Evolutionary conservation across 2,113 vertebrate species (phyloP).

Genomic region (Phalacrocorax aristotelis): DNA sequence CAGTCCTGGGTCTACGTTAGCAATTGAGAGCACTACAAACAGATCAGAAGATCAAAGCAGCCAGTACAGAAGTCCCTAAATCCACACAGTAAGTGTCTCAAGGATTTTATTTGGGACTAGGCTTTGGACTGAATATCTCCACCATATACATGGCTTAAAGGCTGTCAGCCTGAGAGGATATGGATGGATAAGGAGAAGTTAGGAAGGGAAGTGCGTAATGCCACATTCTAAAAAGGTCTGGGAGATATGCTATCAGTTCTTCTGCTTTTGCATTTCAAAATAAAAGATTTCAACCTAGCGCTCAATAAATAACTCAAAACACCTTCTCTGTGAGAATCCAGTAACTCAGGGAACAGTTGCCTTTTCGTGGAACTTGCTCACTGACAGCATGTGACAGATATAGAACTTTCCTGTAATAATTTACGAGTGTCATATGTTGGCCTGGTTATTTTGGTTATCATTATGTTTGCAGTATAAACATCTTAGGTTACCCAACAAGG

Average conservation of each 20-base stretch:
- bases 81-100: neutral
- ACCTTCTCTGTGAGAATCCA: neutral
- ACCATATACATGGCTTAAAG: neutral
- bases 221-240: neutral
- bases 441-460: neutral
- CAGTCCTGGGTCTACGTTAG: neutral
- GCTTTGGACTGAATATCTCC: neutral
- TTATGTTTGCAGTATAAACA: neutral
- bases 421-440: conserved; percentile 37
- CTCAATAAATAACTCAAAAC: neutral
- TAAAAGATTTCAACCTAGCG: neutral
- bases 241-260: neutral
- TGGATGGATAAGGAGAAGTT: neutral
- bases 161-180: neutral
- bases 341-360: neutral
- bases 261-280: neutral
- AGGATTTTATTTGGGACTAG: neutral
- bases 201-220: neutral
- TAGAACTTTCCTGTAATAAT: conserved; percentile 26
- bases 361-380: neutral
- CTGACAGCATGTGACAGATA: neutral
- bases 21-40: neutral
- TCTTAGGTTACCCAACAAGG: neutral
- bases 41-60: neutral
- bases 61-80: neutral